Evolutionary conservation across 2,888 invertebrate species (phyloP).

Genomic region (Galerucella pusilla): DNA sequence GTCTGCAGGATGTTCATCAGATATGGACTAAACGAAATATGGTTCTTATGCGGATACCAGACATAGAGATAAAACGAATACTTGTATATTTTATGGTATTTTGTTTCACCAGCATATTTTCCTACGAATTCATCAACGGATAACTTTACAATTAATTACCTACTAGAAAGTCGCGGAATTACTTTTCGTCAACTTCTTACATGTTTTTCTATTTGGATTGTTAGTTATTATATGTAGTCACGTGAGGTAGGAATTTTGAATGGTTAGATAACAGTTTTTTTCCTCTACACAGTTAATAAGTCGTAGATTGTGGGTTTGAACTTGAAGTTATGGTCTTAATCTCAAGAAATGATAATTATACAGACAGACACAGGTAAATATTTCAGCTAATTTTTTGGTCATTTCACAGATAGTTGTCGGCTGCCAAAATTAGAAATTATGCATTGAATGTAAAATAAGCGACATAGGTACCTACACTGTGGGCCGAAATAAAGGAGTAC

Average conservation of each 20-base stretch:
- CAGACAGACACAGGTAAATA: no score
- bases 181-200: slow-evolving; percentile 35
- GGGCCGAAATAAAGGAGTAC: no score
- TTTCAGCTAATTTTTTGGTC: no score
- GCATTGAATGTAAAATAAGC: no score
- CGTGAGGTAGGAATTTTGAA: slow-evolving; percentile 9
- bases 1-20: slow-evolving; percentile 46
- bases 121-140: slow-evolving; percentile 39
- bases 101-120: slow-evolving; percentile 33
- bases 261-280: background rate
- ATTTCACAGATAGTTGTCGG: no score
- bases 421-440: no score
- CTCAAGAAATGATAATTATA: no score
- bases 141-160: slow-evolving; percentile 39
- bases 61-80: slow-evolving; percentile 42
- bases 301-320: slow-evolving; percentile 13
- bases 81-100: slow-evolving; percentile 33
- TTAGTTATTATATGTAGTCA: slow-evolving; percentile 30
- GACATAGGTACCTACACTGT: no score
- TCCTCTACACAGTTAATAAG: background rate
- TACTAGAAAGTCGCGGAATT: slow-evolving; percentile 27
- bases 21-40: slow-evolving; percentile 42
- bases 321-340: background rate
- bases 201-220: slow-evolving; percentile 30
- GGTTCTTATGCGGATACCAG: slow-evolving; percentile 42